Base-by-base conservation (phyloP, 2,888 invertebrate genomes). In the Hipparchia semele region DNA sequence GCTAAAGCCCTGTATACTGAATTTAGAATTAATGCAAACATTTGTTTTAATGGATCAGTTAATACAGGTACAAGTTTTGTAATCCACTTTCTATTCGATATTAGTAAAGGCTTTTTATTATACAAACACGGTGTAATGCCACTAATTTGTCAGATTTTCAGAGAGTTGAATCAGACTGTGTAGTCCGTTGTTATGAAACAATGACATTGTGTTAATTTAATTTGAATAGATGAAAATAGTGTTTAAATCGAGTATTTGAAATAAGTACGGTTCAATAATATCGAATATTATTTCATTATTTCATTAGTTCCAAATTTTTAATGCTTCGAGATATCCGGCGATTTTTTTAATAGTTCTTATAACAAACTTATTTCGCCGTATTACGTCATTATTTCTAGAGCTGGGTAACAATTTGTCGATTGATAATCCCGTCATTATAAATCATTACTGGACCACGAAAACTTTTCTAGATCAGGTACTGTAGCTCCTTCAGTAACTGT, bases 131-230 rank as follows among this genome's bases (percentile, higher is more conserved):
- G 73, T 72, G 51, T 62, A 70, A 68, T 66, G 73, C 68, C 79
- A 75, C 76, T 79, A 78, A 81, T 79, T 80, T 77, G 76, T 74
- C 70, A 75, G 75, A 79, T 77, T 79, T 78, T 70, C 79, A 77
- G 76, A 74, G 75, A 77, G 78, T 79, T 78, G 70, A 64, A 77
- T 72, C 56, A 75, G 74, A 77, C 75, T 78, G 77, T 74, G 54
- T n/a, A 56, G 56, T 23, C 8, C 23, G 23, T 61, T 72, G 77
- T 77, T 68, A 73, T 73, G 73, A 76, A 79, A 78, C 78, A 78
- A 78, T 75, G 7, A 67, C 72, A 74, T 62, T 13, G 46, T 46
- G 54, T 49, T 68, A 58, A 60, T 60, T 53, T 51, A 51, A 61
- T 69, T 51, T 45, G 6, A 64, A 61, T 53, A 51, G 45, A 7